Conservation (phyloP, 2,888 invertebrate genomes). For the Aplocera efformata region DNA sequence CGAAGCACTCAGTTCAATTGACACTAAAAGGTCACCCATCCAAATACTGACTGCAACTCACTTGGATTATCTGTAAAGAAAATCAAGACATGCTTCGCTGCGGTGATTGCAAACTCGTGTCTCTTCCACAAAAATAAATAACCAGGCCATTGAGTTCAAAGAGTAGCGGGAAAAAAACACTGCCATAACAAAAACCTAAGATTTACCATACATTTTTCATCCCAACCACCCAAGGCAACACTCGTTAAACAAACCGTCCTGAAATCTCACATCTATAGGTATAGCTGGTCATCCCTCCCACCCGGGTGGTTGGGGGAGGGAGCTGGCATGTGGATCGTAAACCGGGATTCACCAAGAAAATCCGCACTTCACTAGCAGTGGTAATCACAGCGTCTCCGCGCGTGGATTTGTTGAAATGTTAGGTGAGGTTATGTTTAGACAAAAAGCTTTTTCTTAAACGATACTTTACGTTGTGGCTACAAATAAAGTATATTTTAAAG, state of each 20-base stretch:
- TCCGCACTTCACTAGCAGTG: conserved; percentile 71
- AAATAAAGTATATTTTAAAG: no score
- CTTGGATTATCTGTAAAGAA: no score
- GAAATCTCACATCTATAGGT: conserved; percentile 39
- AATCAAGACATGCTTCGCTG: no score
- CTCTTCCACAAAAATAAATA: no score
- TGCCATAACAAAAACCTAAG: neutral
- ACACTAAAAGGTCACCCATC: no score
- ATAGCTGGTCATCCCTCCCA: conserved; percentile 47
- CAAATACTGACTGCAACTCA: no score
- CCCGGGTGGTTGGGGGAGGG: conserved; percentile 30
- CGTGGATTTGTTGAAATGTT: conserved; percentile 59
- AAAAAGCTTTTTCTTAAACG: conserved; percentile 1
- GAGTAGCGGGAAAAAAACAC: no score
- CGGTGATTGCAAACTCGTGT: no score
- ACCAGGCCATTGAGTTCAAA: no score
- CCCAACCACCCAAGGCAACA: conserved; percentile 7
- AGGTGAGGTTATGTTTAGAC: conserved; percentile 30
- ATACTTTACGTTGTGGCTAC: no score
- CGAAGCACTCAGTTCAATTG: no score
- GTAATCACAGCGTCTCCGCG: conserved; percentile 61
- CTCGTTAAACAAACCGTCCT: conserved; percentile 29
- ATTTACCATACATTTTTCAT: conserved; percentile 11
- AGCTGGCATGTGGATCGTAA: conserved; percentile 60
- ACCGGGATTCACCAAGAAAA: conserved; percentile 70